Conservation (phyloP, 1,140 invertebrate genomes). For the Calephelis virginiensis region DNA sequence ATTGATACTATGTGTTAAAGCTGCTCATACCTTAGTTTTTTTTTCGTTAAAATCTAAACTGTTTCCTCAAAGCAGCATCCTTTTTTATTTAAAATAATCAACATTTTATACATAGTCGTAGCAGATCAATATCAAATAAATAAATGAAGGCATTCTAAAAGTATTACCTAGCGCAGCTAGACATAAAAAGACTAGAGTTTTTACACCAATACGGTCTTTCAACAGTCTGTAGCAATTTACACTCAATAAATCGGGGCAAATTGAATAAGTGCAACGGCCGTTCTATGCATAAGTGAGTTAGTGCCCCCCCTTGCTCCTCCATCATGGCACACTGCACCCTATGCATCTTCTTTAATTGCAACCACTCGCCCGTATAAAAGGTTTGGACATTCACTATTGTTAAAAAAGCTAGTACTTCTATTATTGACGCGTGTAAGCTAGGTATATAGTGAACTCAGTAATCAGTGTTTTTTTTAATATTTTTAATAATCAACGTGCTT, state of each 20-base stretch:
- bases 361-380: constrained; percentile 12
- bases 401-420: too few species aligned
- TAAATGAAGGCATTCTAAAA: background rate
- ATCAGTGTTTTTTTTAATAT: too few species aligned
- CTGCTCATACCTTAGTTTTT: too few species aligned
- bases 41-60: too few species aligned
- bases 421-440: too few species aligned
- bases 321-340: constrained; percentile 34
- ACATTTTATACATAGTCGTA: too few species aligned
- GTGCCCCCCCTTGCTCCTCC: constrained; percentile 17
- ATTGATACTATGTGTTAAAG: too few species aligned
- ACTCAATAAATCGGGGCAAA: constrained; percentile 43
- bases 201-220: constrained; percentile 12
- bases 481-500: too few species aligned
- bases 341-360: constrained; percentile 42
- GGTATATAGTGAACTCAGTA: too few species aligned
- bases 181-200: constrained; percentile 11
- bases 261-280: constrained; percentile 36
- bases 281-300: constrained; percentile 40
- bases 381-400: background rate
- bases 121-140: constrained; percentile 4
- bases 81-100: too few species aligned
- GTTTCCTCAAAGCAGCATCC: too few species aligned
- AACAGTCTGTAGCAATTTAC: constrained; percentile 41
- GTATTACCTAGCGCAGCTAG: constrained; percentile 4